Conservation (phyloP, 2,113 vertebrate genomes). For the Actenoides lindsayi region DNA sequence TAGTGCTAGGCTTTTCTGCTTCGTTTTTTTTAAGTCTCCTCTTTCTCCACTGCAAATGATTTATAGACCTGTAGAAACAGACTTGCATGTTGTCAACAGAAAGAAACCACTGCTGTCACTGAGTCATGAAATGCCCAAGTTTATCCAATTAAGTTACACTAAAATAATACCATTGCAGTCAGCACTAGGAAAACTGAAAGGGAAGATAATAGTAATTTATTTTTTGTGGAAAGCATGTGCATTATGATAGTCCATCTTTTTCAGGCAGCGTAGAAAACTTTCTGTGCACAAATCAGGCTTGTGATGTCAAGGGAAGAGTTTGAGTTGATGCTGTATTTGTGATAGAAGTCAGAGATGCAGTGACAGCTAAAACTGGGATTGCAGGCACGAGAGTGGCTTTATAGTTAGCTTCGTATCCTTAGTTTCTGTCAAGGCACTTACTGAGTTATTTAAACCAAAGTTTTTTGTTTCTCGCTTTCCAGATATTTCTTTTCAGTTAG, state of each 20-base stretch:
- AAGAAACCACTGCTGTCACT: not conserved
- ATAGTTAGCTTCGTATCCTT: not conserved
- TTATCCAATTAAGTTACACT: not conserved
- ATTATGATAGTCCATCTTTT: not conserved
- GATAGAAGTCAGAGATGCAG: not conserved
- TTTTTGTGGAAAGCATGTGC: accelerated
- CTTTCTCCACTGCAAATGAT: not conserved
- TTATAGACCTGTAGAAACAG: not conserved
- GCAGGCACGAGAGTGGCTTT: not conserved
- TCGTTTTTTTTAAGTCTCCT: not conserved
- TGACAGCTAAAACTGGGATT: not conserved
- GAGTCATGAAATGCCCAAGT: not conserved
- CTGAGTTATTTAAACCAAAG: not conserved
- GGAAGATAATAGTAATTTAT: not conserved
- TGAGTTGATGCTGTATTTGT: not conserved
- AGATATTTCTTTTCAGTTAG: not conserved
- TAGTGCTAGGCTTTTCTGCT: not conserved
- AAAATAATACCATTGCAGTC: not conserved
- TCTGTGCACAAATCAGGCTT: not conserved
- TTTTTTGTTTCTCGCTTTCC: not conserved
- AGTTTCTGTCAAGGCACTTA: not conserved
- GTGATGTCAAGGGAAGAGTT: not conserved
- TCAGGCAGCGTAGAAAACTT: not conserved
- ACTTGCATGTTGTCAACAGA: not conserved
- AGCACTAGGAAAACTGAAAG: not conserved